Evolutionary conservation across 2,888 invertebrate genomes (phyloP).

Genomic region (Dioctria rufipes): DNA sequence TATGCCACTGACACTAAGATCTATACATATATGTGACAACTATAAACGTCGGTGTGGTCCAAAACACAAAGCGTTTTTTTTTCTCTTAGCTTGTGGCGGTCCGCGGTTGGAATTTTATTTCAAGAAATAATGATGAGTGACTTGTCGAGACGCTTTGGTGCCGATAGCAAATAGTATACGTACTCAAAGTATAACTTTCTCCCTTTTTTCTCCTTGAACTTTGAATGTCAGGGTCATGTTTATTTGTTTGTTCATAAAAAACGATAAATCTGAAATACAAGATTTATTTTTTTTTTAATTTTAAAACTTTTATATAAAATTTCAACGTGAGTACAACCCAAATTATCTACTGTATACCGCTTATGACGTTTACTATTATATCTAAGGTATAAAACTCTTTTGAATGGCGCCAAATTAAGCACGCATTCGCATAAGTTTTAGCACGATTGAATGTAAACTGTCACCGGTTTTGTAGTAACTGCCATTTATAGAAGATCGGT

Average conservation of each 20-base stretch:
- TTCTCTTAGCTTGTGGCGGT: neutral
- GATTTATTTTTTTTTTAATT: no score
- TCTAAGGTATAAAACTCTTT: no score
- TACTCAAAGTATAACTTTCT: no score
- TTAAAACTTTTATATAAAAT: no score
- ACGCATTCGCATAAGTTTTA: no score
- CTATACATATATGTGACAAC: no score
- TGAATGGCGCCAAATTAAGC: no score
- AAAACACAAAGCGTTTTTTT: neutral
- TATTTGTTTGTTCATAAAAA: neutral
- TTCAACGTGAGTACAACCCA: neutral
- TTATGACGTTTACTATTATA: no score
- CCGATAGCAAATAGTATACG: no score
- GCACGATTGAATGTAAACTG: slow-evolving; percentile 18
- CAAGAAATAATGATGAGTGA: slow-evolving; percentile 5
- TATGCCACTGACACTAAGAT: no score
- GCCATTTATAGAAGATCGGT: slow-evolving; percentile 9
- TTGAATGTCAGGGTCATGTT: slow-evolving; percentile 18
- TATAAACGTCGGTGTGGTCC: neutral
- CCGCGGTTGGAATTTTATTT: neutral
- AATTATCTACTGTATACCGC: no score
- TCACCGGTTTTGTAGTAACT: neutral
- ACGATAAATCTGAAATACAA: no score
- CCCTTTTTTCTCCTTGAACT: slow-evolving; percentile 19
- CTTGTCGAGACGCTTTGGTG: neutral